These are phyloP conservation scores for Vollenhovia emeryi DNA, from an alignment of 1,140 invertebrate genomes.

Conservation along the genomic window DNA sequence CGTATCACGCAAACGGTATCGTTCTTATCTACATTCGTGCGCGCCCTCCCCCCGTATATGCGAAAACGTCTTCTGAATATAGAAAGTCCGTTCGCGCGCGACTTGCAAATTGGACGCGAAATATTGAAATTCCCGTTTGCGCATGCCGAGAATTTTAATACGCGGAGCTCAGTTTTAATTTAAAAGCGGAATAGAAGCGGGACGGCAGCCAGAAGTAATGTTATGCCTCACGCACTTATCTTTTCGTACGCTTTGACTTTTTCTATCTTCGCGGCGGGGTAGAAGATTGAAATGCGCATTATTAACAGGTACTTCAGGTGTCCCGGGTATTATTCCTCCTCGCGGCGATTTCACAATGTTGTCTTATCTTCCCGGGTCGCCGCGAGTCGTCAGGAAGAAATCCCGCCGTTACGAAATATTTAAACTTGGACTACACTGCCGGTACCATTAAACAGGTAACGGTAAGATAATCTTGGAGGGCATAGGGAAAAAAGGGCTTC, in stretches of 20 bases:
- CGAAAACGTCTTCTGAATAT: conserved; percentile 34
- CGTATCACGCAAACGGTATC: not conserved
- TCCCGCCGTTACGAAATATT: conserved; percentile 36
- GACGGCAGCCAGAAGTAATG: not conserved
- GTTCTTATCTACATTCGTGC: not conserved
- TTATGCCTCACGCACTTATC: conserved; percentile 6
- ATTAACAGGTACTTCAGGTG: conserved; percentile 38
- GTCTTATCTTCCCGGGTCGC: conserved; percentile 18
- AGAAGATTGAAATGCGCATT: conserved; percentile 55
- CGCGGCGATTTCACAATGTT: conserved; percentile 26
- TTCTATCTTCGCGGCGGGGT: not conserved
- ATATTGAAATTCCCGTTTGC: conserved; percentile 43
- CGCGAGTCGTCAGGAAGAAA: not conserved
- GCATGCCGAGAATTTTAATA: conserved; percentile 31
- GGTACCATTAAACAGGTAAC: conserved; percentile 40
- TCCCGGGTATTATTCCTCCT: conserved; percentile 35
- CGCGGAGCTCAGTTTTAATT: conserved; percentile 50
- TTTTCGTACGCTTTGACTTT: conserved; percentile 8
- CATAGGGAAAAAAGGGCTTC: not conserved
- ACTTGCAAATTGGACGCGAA: conserved; percentile 57
- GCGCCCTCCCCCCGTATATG: not conserved
- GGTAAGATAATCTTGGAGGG: conserved; percentile 37
- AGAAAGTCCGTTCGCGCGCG: conserved; percentile 3
- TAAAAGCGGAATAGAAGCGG: not conserved
- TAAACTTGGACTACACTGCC: conserved; percentile 15